phyloP scores from a whole-genome alignment of 1,140 invertebrate genomes.

The Triops longicaudatus region DNA sequence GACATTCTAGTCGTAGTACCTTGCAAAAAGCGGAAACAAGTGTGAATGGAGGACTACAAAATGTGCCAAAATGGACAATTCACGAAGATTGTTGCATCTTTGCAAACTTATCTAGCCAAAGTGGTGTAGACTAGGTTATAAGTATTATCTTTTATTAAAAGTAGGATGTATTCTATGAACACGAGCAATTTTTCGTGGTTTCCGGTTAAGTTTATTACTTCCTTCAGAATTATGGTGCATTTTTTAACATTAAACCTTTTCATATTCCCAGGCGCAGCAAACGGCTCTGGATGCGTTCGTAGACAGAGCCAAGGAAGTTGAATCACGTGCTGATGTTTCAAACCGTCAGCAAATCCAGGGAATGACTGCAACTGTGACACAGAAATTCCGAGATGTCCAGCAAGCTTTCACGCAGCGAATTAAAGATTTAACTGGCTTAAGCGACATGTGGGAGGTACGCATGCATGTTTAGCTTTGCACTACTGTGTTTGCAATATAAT shows the following conservation, averaged over 20 bases:
- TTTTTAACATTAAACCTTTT: slow-evolving; percentile 16
- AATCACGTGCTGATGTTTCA: slow-evolving; percentile 50
- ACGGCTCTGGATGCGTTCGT: slow-evolving; percentile 53
- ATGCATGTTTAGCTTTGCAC: background rate
- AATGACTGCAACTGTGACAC: slow-evolving; percentile 53
- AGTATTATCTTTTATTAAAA: no score
- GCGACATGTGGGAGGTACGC: slow-evolving; percentile 60
- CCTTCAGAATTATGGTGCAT: no score
- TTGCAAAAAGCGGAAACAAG: no score
- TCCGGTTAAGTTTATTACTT: no score
- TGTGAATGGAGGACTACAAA: no score
- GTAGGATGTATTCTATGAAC: no score
- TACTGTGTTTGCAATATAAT: background rate
- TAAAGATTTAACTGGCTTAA: slow-evolving; percentile 53
- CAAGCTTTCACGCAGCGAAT: slow-evolving; percentile 55
- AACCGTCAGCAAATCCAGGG: slow-evolving; percentile 53
- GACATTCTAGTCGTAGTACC: no score
- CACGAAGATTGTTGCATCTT: no score
- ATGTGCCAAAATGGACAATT: no score
- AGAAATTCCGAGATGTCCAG: slow-evolving; percentile 65
- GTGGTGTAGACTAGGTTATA: no score
- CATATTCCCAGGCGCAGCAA: slow-evolving; percentile 48
- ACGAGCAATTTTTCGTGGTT: no score
- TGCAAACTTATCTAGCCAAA: no score
- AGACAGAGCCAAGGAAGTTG: slow-evolving; percentile 54